These are phyloP conservation scores for Drosophila neonasuta DNA, from an alignment of 2,888 invertebrate species.

Conservation along the genomic window DNA sequence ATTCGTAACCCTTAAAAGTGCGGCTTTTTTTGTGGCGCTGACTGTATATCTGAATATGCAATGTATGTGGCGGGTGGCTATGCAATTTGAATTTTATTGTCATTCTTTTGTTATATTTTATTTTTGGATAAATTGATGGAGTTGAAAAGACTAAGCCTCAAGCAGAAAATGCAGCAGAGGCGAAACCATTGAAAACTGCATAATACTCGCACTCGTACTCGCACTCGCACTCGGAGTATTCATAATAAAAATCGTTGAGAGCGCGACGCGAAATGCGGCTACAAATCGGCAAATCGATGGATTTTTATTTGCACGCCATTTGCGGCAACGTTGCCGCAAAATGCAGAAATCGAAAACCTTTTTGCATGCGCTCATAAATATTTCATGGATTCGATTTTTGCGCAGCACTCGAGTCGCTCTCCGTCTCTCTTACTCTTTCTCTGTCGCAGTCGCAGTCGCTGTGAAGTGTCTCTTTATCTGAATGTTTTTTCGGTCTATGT, in stretches of 20 bases:
- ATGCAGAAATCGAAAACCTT: conserved; percentile 56
- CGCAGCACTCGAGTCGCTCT: conserved; percentile 59
- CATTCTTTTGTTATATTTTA: conserved; percentile 13
- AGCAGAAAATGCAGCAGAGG: conserved; percentile 32
- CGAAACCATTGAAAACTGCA: conserved; percentile 40
- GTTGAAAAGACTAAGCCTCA: conserved; percentile 38
- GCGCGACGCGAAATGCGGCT: conserved; percentile 33
- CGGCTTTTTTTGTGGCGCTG: too few species aligned
- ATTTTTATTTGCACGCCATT: conserved; percentile 56
- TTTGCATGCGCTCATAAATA: conserved; percentile 73
- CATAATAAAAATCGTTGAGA: conserved; percentile 30
- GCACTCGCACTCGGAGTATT: conserved; percentile 18
- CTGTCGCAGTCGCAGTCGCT: conserved; percentile 1
- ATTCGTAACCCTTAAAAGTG: too few species aligned
- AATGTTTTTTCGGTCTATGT: conserved; percentile 17
- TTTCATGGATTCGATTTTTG: conserved; percentile 72
- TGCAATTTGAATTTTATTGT: conserved; percentile 42
- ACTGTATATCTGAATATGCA: conserved; percentile 12
- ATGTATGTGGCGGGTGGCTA: neutral
- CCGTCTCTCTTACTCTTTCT: conserved; percentile 7
- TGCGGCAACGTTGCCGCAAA: conserved; percentile 53
- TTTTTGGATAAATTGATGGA: conserved; percentile 29
- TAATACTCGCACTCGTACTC: conserved; percentile 28
- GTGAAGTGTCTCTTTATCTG: conserved; percentile 7
- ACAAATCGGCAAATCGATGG: conserved; percentile 65